Evolutionary conservation across 2,888 invertebrate species (phyloP), one percentile per base, ranked within the genome.

Genomic region (Cephus sareptanus): DNA sequence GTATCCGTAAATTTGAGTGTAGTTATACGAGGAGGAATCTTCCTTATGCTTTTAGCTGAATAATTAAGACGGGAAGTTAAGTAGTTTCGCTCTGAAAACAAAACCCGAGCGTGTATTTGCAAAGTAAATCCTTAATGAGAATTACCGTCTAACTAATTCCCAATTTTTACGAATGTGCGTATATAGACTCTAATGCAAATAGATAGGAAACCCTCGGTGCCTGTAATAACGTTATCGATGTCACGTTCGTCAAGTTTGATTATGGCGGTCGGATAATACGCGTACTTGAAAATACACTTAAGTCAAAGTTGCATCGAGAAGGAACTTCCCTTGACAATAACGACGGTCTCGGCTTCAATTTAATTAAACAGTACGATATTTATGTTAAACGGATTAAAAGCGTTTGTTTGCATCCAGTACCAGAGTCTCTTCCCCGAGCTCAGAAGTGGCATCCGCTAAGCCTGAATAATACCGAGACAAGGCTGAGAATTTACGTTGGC

Each of bases 351-450:
- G 81, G 75, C 33, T 68, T 79, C 80, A 81, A 85, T 87, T 87
- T 84, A 86, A 87, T 87, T 87, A 85, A 87, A 87, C 83, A 81
- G 81, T 82, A 77, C 79, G 77, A 84, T 84, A 85, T 86, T 86
- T 86, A 87, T 85, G 86, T 85, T 87, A 87, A 88, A 88, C 85
- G 87, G 88, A 88, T 88, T 88, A 87, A 87, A 86, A 82, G 81
- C 85, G 83, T 86, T 87, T 88, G 87, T 87, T 87, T 86, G 86
- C 79, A 82, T 83, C 74, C 34, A 35, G 33, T 70, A 70, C 70
- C 40, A 40, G 40, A 40, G 40, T 15, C 40, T 40, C 15, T 37
- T 70, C 30, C 31, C 30, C 73, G 77, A 74, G 79, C 74, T 34
- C 77, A 79, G 75, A 78, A 68, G 75, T 78, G 73, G 81, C 79